Evolutionary conservation across 1,140 invertebrate species (phyloP).

Genomic region (Rhagoletis pomonella): DNA sequence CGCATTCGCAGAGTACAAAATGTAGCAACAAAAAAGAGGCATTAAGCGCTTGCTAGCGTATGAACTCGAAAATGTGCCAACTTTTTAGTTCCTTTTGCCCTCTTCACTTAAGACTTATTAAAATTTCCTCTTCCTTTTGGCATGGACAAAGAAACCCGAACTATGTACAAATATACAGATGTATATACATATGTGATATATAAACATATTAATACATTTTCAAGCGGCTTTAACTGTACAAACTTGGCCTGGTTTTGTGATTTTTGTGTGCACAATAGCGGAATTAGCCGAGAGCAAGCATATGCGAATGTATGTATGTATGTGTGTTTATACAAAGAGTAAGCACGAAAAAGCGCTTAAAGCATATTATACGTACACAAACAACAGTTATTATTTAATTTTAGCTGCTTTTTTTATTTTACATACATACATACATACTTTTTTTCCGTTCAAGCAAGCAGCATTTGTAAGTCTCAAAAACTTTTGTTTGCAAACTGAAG

Average conservation of each 20-base stretch:
- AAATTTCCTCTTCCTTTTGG: neutral
- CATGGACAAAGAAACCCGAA: neutral
- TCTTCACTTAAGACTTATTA: neutral
- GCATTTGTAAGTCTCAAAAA: neutral
- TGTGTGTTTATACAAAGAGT: neutral
- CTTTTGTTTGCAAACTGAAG: neutral
- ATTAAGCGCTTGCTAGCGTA: neutral
- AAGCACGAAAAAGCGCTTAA: conserved; percentile 5
- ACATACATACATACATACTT: neutral
- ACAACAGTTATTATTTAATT: neutral
- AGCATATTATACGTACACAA: neutral
- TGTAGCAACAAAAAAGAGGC: neutral
- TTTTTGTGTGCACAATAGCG: neutral
- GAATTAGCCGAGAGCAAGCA: neutral
- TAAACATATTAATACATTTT: neutral
- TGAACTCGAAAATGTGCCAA: conserved; percentile 36
- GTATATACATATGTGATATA: neutral
- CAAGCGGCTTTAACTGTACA: conserved; percentile 2
- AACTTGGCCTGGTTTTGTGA: conserved; percentile 24
- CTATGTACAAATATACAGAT: neutral
- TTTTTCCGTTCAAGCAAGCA: neutral
- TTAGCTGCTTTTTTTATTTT: neutral
- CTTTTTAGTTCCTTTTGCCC: conserved; percentile 9
- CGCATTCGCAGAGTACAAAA: neutral
- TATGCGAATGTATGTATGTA: too few species aligned